phyloP scores from a whole-genome alignment of 2,888 invertebrate species.

The Tribolium freemani region DNA sequence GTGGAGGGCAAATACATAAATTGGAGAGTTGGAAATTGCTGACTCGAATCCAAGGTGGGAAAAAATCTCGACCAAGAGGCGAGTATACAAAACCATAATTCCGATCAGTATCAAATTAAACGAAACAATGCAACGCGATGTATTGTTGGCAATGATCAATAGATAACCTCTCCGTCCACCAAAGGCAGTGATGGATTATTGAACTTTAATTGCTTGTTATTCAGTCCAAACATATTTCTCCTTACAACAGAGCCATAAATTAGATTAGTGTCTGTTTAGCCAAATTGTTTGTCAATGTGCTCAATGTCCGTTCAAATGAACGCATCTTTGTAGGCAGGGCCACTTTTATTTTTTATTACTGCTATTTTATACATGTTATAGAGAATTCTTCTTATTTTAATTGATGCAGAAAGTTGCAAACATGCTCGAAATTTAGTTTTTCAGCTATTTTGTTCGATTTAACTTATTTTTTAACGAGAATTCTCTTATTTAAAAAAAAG shows the following conservation, averaged over 20 bases:
- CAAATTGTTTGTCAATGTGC: constrained; percentile 3
- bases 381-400: too few relatives aligned
- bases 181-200: constrained; percentile 18
- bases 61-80: background rate
- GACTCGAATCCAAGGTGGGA: constrained; percentile 9
- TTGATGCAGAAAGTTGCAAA: too few relatives aligned
- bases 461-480: too few relatives aligned
- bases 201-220: constrained; percentile 19
- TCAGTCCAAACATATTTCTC: constrained; percentile 9
- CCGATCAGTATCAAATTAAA: constrained; percentile 20
- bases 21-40: constrained; percentile 48
- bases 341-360: too few relatives aligned
- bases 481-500: too few relatives aligned
- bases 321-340: too few relatives aligned
- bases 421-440: too few relatives aligned
- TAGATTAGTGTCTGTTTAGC: constrained; percentile 18
- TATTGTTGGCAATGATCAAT: constrained; percentile 18
- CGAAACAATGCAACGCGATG: constrained; percentile 9
- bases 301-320: background rate
- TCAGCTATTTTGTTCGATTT: too few relatives aligned
- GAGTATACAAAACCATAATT: background rate
- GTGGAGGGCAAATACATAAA: constrained; percentile 60
- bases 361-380: too few relatives aligned
- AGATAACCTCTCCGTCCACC: constrained; percentile 6
- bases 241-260: constrained; percentile 11